These are phyloP conservation scores for Pardalotus punctatus DNA, from an alignment of 2,113 vertebrate genomes.

Conservation along the genomic window DNA sequence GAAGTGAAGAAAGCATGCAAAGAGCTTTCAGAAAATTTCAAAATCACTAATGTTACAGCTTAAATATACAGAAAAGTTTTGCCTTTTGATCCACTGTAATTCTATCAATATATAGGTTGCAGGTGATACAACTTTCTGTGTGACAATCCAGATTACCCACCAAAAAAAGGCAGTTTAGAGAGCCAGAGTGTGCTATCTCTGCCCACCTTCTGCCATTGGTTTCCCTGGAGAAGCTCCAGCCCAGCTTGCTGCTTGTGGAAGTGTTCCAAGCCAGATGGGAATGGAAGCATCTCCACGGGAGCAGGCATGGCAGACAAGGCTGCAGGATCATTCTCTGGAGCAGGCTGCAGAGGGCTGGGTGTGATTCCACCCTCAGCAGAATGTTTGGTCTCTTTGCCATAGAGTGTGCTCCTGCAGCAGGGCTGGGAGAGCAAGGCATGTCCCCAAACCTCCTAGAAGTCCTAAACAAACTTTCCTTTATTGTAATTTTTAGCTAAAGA, in stretches of 20 bases:
- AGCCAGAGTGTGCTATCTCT: neutral
- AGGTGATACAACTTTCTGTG: neutral
- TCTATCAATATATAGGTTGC: neutral
- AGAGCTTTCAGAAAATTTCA: neutral
- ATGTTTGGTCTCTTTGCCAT: neutral
- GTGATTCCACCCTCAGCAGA: neutral
- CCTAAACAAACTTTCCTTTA: neutral
- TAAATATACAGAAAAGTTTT: neutral
- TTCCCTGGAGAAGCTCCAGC: neutral
- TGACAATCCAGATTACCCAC: neutral
- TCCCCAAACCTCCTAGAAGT: neutral
- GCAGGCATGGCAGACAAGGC: neutral
- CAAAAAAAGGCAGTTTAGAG: neutral
- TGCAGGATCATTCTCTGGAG: neutral
- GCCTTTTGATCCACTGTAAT: neutral
- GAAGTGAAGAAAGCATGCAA: neutral
- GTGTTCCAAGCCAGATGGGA: neutral
- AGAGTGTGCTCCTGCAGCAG: rapidly evolving
- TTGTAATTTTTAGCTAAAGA: neutral
- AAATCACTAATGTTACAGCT: neutral
- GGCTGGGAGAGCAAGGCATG: neutral
- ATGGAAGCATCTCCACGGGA: rapidly evolving
- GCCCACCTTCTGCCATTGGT: neutral
- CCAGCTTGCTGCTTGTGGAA: neutral
- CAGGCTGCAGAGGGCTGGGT: neutral